Base-by-base conservation (phyloP, 2,797 vertebrate species). In the Cirrhinus molitorella region DNA sequence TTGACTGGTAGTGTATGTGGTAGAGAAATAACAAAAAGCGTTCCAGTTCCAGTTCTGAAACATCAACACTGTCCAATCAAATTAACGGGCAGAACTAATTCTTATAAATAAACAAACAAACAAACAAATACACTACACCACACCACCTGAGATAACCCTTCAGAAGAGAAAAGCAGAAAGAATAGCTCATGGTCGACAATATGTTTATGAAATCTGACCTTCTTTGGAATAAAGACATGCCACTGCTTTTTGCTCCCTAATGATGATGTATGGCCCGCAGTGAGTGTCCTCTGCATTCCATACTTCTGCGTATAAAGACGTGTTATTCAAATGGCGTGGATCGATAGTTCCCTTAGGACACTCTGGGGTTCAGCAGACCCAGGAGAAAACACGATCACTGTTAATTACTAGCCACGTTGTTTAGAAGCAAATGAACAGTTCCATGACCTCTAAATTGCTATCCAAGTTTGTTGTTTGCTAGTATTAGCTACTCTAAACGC, bases 181-280 rank as follows among this genome's bases (percentile, higher is more conserved):
- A 16, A 51, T 25, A n/a, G 16, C 49, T 43, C 43, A 31, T 40
- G 28, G 25, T 72, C 21, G 28, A 23, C 16, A 63, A 16, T 63
- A 14, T 61, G 65, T 19, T 78, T 53, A 31, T 71, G 37, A 79
- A 66, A 65, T 79, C 57, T 74, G 61, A 83, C 68, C 72, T 76
- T 71, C 34, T 25, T 47, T 40, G 49, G 43, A 28, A 57, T 55
- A 80, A 80, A 79, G 81, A 77, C 63, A 70, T 28, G 47, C 3
- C 77, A 80, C 28, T 63, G 45, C 1, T 37, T 80, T 66, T 53
- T 70, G 77, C 67, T 63, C 6, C 14, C 19, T 83, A 84, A 88
- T 79, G 65, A 82, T 84, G 87, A 88, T 80, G 53, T 79, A 86
- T 80, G 16, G 68, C 19, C 53, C 21, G 21, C 47, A 25, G 57